Evolutionary conservation across 2,113 vertebrate species (phyloP).

Genomic region (Apteryx owenii): DNA sequence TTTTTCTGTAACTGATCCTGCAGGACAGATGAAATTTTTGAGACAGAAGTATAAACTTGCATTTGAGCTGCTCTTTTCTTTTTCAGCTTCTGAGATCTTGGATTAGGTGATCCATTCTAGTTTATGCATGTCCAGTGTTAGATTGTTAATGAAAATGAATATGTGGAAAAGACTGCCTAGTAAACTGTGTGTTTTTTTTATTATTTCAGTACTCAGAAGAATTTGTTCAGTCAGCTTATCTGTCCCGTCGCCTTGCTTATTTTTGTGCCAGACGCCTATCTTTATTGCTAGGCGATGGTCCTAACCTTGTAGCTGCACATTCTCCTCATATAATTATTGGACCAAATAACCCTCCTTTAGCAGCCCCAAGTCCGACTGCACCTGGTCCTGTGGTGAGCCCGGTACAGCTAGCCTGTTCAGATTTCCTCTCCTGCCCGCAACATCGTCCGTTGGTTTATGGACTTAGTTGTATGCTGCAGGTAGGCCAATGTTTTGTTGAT

Average conservation of each 20-base stretch:
- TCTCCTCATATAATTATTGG: constrained; percentile 74
- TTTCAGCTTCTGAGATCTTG: neutral
- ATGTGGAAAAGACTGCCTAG: neutral
- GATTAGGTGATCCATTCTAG: neutral
- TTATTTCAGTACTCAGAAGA: constrained; percentile 79
- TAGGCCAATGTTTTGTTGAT: neutral
- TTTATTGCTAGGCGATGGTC: constrained; percentile 72
- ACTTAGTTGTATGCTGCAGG: constrained; percentile 83
- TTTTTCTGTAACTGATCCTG: neutral
- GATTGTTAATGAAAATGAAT: neutral
- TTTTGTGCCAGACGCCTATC: constrained; percentile 81
- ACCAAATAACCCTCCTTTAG: constrained; percentile 60
- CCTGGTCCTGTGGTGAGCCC: constrained; percentile 60
- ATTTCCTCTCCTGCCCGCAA: constrained; percentile 77
- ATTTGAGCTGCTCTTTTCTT: neutral
- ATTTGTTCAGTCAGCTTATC: constrained; percentile 83
- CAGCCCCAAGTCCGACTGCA: constrained; percentile 62
- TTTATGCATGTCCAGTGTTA: neutral
- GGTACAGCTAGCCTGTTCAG: constrained; percentile 69
- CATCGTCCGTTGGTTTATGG: constrained; percentile 80
- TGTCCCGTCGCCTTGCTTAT: constrained; percentile 81
- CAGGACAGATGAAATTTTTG: neutral
- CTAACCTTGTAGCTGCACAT: constrained; percentile 63
- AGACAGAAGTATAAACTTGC: neutral
- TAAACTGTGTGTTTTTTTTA: neutral